A percentile compares a stretch with the other conserved stretches of the same genome.
phyloP scores from a whole-genome alignment of 1,140 invertebrate species.

The Drosophila kohkoa region DNA sequence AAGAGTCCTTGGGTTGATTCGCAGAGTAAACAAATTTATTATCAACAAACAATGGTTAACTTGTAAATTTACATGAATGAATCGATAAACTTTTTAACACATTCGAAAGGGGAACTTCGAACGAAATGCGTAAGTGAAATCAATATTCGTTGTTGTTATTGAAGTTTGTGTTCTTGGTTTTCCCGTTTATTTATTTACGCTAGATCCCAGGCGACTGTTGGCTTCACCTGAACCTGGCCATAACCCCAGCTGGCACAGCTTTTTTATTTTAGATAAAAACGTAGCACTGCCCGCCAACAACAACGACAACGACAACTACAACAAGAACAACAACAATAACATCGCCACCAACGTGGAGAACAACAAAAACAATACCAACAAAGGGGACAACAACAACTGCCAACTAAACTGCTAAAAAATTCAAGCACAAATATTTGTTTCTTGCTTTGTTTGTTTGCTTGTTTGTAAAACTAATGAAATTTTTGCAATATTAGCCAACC shows the following conservation, averaged over 20 bases:
- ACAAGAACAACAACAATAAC: slow-evolving; percentile 24
- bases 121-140: slow-evolving; percentile 31
- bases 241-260: slow-evolving; percentile 66
- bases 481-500: slow-evolving; percentile 77
- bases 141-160: slow-evolving; percentile 35
- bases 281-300: slow-evolving; percentile 34
- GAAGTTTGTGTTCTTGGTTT: slow-evolving; percentile 23
- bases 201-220: slow-evolving; percentile 59
- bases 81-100: no score
- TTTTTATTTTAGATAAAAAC: slow-evolving; percentile 67
- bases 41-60: not conserved
- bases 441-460: slow-evolving; percentile 79
- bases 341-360: slow-evolving; percentile 20
- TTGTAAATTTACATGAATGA: no score
- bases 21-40: not conserved
- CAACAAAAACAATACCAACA: slow-evolving; percentile 42
- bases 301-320: slow-evolving; percentile 33
- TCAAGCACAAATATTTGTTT: slow-evolving; percentile 80
- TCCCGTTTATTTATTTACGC: slow-evolving; percentile 62
- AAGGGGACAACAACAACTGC: slow-evolving; percentile 47
- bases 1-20: not conserved
- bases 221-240: slow-evolving; percentile 64
- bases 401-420: slow-evolving; percentile 78
- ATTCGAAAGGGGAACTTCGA: no score
- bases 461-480: slow-evolving; percentile 82